Evolutionary conservation across 1,140 invertebrate species (phyloP).

Genomic region (Trigoniulus corallinus): DNA sequence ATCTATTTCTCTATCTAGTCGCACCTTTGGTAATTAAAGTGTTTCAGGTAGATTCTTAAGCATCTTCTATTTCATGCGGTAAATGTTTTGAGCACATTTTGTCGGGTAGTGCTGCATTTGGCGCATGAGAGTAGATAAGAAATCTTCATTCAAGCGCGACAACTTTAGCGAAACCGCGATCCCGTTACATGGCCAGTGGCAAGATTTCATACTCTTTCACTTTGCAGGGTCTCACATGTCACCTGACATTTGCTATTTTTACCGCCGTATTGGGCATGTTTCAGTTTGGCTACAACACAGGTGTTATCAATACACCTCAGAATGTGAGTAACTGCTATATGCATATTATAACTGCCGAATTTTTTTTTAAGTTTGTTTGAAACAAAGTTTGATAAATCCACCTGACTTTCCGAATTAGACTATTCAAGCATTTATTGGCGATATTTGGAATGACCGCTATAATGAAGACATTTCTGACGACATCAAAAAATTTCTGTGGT

Average conservation of each 20-base stretch:
- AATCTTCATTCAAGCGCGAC: too few species aligned
- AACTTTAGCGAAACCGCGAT: too few species aligned
- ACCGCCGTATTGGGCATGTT: constrained; percentile 91
- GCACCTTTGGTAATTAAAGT: too few species aligned
- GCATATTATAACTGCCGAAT: too few species aligned
- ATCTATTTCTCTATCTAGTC: too few species aligned
- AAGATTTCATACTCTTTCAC: too few species aligned
- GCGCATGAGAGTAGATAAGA: too few species aligned
- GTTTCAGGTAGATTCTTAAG: too few species aligned
- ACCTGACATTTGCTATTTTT: constrained; percentile 79
- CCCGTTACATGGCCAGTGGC: too few species aligned
- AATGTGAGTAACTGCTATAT: constrained; percentile 33
- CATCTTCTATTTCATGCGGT: too few species aligned
- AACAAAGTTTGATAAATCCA: neutral
- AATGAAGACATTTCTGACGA: constrained; percentile 50
- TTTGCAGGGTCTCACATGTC: constrained; percentile 79
- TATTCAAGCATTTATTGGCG: constrained; percentile 84
- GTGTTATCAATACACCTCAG: constrained; percentile 93
- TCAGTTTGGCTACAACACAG: constrained; percentile 97
- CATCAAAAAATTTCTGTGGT: constrained; percentile 56
- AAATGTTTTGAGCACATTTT: too few species aligned
- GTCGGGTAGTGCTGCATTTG: too few species aligned
- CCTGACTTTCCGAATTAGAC: constrained; percentile 35
- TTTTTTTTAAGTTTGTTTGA: constrained; percentile 2
- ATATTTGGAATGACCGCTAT: constrained; percentile 61